Conservation (phyloP, 2,797 vertebrate genomes). For the Perodicticus potto region DNA sequence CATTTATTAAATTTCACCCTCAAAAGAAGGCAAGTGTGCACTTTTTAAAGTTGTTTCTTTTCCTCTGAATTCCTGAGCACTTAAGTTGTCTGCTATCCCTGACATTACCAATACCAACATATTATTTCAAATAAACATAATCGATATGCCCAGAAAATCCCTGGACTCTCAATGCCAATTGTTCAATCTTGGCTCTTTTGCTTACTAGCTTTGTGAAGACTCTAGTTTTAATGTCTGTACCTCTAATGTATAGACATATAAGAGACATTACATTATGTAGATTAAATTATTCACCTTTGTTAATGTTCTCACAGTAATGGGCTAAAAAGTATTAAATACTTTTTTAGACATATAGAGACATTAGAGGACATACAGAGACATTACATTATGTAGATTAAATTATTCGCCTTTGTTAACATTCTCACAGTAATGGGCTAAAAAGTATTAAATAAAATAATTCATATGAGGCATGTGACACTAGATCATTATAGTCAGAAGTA, state of each 20-base stretch:
- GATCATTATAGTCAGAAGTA: conserved; percentile 20
- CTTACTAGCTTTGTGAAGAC: neutral
- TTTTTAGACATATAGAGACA: too few relatives aligned
- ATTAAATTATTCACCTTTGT: neutral
- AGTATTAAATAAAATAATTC: neutral
- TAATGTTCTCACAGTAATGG: neutral
- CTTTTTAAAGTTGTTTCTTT: neutral
- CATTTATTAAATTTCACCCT: neutral
- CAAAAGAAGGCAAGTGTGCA: neutral
- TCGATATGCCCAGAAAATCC: neutral
- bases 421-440: neutral
- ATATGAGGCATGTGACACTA: neutral
- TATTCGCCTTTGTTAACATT: neutral
- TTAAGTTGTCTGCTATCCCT: neutral
- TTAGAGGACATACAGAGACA: too few relatives aligned
- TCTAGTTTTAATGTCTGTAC: neutral
- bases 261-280: neutral
- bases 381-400: neutral
- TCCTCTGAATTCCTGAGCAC: neutral
- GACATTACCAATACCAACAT: neutral
- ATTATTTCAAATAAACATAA: conserved; percentile 26
- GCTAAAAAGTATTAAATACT: neutral
- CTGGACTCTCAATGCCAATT: neutral
- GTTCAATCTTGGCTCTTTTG: neutral
- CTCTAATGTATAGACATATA: neutral